Evolutionary conservation across 53 echinoderm and acorn worm species (phyloP).

Genomic region (Echinometra lucunter): DNA sequence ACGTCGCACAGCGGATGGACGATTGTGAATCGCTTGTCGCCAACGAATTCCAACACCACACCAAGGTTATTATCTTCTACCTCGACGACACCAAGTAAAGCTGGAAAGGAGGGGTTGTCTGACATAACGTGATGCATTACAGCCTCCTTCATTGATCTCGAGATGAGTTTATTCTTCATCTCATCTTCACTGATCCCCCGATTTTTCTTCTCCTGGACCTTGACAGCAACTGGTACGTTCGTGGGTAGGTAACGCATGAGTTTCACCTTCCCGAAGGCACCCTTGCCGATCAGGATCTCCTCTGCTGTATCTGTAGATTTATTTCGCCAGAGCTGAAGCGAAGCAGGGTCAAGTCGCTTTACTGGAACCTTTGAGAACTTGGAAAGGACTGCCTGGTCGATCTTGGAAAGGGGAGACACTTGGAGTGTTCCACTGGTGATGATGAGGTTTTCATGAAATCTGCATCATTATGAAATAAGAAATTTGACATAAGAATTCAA

Average conservation of each 20-base stretch:
- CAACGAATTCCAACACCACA: constrained; percentile 56
- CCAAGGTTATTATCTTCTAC: constrained; percentile 3
- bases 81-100: constrained; percentile 44
- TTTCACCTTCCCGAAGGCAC: constrained; percentile 58
- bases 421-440: constrained; percentile 22
- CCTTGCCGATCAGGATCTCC: constrained; percentile 54
- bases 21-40: constrained; percentile 3
- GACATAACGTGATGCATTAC: constrained; percentile 67
- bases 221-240: constrained; percentile 54
- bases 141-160: constrained; percentile 62
- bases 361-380: constrained; percentile 54
- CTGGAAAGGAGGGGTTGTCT: constrained; percentile 53
- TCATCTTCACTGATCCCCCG: background rate
- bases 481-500: background rate
- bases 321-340: constrained; percentile 12
- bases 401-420: constrained; percentile 48
- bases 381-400: constrained; percentile 57
- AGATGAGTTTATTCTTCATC: constrained; percentile 24
- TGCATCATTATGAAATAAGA: constrained; percentile 2
- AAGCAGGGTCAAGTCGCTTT: background rate
- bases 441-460: constrained; percentile 52
- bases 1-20: constrained; percentile 57
- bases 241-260: constrained; percentile 63
- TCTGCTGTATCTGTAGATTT: background rate
- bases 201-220: constrained; percentile 56